Evolutionary conservation across 2,113 vertebrate genomes (phyloP).

Genomic region (Pelecanoides urinatrix): DNA sequence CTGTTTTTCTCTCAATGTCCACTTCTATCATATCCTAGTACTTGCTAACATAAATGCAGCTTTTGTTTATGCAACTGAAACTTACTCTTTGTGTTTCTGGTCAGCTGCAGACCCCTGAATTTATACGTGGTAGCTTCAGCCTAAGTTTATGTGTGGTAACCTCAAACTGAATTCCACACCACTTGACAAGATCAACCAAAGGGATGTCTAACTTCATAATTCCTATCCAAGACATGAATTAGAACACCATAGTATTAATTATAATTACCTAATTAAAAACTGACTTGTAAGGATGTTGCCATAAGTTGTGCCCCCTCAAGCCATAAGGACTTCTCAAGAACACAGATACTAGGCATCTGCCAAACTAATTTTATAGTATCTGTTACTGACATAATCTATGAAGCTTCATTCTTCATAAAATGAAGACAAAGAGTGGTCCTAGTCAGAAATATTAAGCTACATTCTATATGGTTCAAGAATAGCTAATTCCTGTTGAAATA

Average conservation of each 20-base stretch:
- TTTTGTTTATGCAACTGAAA: neutral
- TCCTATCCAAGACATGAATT: neutral
- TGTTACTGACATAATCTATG: neutral
- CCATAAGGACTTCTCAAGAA: neutral
- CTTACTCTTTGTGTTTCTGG: neutral
- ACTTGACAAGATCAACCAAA: neutral
- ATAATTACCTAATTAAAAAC: neutral
- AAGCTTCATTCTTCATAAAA: neutral
- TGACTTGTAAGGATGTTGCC: neutral
- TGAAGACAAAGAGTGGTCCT: neutral
- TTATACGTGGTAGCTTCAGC: neutral
- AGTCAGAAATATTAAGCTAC: neutral
- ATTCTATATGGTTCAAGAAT: neutral
- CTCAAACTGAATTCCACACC: neutral
- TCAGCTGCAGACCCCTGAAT: neutral
- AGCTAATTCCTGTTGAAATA: constrained; percentile 25
- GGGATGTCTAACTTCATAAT: neutral
- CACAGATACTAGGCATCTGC: neutral
- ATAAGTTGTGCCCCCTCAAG: neutral
- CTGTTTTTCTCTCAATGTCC: neutral
- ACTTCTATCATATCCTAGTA: neutral
- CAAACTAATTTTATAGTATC: neutral
- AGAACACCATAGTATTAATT: neutral
- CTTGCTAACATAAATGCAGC: neutral
- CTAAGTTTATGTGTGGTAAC: neutral